A percentile compares a stretch with the other conserved stretches of the same genome.
Conservation (phyloP, 2,113 vertebrate species). For the Symphodus melops region DNA sequence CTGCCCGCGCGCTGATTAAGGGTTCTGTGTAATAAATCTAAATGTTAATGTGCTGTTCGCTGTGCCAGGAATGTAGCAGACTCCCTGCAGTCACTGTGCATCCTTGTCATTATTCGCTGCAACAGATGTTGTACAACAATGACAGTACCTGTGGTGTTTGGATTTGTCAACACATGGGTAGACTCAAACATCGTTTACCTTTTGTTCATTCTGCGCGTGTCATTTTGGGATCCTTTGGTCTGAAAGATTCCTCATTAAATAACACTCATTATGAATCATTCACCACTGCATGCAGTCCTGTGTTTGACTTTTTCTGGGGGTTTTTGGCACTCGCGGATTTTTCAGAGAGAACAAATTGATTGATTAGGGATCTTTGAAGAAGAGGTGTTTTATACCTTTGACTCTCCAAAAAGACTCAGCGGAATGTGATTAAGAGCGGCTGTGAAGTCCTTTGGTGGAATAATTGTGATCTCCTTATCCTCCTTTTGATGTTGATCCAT, state of each 20-base stretch:
- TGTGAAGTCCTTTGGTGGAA: constrained; percentile 19
- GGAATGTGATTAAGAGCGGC: background rate
- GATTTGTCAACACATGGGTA: constrained; percentile 4
- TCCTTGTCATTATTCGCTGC: constrained; percentile 21
- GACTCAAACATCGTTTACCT: background rate
- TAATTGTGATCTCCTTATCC: constrained; percentile 30
- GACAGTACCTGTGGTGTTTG: constrained; percentile 21
- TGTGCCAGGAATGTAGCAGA: constrained; percentile 20
- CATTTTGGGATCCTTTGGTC: background rate
- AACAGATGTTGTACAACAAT: constrained; percentile 37
- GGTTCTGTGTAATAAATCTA: constrained; percentile 30
- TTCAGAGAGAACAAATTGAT: background rate
- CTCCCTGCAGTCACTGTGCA: constrained; percentile 23
- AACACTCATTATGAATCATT: constrained; percentile 24
- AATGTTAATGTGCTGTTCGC: constrained; percentile 42
- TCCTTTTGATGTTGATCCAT: constrained; percentile 54
- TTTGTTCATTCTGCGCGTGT: background rate
- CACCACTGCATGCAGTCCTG: background rate
- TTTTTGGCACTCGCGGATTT: background rate
- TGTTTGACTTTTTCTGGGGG: constrained; percentile 37
- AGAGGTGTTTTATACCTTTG: background rate
- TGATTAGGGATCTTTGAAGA: background rate
- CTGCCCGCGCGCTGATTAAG: constrained; percentile 3
- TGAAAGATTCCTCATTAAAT: constrained; percentile 16
- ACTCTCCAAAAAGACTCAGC: background rate